A percentile compares a stretch with the other conserved stretches of the same genome.
phyloP scores from a whole-genome alignment of 2,113 vertebrate genomes.

The western clawed frog (Xenopus tropicalis) region UCB_Xtro_10.0 CM004451.2:1441001-1441500 shows the following conservation, averaged over 20 bases:
- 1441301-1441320: constrained; percentile 2
- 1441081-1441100: constrained; percentile 14
- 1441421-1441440: too few species aligned
- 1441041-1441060: too few species aligned
- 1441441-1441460: too few species aligned
- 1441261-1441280: constrained; percentile 2
- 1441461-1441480: too few species aligned
- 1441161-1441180: not conserved
- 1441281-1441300: not conserved
- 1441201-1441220: constrained; percentile 11
- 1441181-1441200: not conserved
- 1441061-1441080: too few species aligned
- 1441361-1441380: not conserved
- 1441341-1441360: not conserved
- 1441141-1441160: constrained; percentile 21
- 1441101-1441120: constrained; percentile 18
- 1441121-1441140: too few species aligned
- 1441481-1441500: too few species aligned
- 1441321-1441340: constrained; percentile 1
- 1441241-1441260: not conserved
- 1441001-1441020: too few species aligned
- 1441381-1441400: not conserved
- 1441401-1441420: too few species aligned
- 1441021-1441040: too few species aligned
- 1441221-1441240: not conserved